Percentiles rank a stretch among this genome's conserved stretches.
Conservation (phyloP, 2,797 vertebrate species). For the Sardinella longiceps region DNA sequence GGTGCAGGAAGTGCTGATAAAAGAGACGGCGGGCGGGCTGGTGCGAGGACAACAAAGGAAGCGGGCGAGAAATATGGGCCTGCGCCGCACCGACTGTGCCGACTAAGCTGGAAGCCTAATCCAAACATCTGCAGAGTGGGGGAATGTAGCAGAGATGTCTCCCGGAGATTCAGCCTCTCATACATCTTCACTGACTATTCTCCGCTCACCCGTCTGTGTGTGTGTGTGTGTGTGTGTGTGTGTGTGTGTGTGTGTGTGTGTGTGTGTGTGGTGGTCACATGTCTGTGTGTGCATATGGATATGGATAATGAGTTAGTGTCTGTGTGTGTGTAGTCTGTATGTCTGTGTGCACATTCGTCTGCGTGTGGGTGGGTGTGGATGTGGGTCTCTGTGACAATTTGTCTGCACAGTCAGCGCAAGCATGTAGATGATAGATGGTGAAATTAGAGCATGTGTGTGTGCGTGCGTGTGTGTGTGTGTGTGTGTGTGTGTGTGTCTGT, state of each 20-base stretch:
- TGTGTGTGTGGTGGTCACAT: background rate
- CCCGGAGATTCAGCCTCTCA: background rate
- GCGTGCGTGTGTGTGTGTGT: background rate
- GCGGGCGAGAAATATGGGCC: conserved; percentile 19
- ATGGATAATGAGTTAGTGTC: conserved; percentile 2
- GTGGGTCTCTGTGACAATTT: background rate
- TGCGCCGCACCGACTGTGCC: background rate
- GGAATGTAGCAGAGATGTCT: background rate
- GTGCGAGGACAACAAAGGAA: conserved; percentile 24
- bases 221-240: background rate
- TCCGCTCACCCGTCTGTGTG: background rate
- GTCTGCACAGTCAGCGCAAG: background rate
- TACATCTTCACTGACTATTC: conserved; percentile 1
- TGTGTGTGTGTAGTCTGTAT: background rate
- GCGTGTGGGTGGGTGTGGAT: background rate
- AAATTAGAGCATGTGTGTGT: background rate
- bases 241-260: conserved; percentile 18
- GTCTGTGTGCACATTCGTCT: conserved; percentile 1
- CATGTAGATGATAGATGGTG: background rate
- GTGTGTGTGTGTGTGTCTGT: background rate
- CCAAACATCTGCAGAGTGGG: conserved; percentile 26
- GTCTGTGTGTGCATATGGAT: background rate
- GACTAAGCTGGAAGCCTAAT: conserved; percentile 22
- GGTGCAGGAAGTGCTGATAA: conserved; percentile 12
- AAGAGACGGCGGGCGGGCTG: background rate